Evolutionary conservation across 2,888 invertebrate species (phyloP).

Genomic region (Cryptocephalus primarius): DNA sequence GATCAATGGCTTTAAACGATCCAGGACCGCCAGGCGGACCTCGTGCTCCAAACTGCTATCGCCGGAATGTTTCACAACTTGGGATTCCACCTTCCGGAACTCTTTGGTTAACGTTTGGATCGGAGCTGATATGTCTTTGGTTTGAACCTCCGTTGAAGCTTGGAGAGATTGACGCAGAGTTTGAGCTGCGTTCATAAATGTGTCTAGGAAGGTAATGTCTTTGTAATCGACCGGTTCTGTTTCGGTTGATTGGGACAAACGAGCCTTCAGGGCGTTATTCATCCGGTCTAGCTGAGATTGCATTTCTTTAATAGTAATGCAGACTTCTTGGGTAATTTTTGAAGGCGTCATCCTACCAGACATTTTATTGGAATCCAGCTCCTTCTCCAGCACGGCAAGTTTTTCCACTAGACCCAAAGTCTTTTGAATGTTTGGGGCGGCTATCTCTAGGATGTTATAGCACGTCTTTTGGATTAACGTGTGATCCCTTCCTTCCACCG

Average conservation of each 20-base stretch:
- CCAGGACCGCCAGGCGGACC: conserved; percentile 46
- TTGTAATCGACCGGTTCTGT: conserved; percentile 7
- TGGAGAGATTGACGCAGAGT: conserved; percentile 37
- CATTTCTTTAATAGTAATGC: conserved; percentile 49
- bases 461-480: conserved; percentile 60
- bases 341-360: conserved; percentile 33
- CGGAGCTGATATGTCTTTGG: conserved; percentile 23
- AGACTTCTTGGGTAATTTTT: conserved; percentile 38
- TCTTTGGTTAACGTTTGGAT: conserved; percentile 27
- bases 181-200: conserved; percentile 30
- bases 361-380: conserved; percentile 29
- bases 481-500: conserved; percentile 53
- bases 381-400: conserved; percentile 39
- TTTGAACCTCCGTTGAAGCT: conserved; percentile 21
- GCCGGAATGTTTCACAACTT: conserved; percentile 27
- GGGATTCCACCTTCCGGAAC: conserved; percentile 26
- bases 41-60: conserved; percentile 31
- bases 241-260: conserved; percentile 25
- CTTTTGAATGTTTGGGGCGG: conserved; percentile 45
- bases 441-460: conserved; percentile 51
- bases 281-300: conserved; percentile 40
- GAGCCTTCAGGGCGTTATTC: conserved; percentile 22
- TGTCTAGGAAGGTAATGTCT: conserved; percentile 14
- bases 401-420: conserved; percentile 44
- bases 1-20: conserved; percentile 52